Base-by-base conservation (phyloP, 37 sponge, comb jelly and placozoan genomes). In the Mnemiopsis leidyi region DNA sequence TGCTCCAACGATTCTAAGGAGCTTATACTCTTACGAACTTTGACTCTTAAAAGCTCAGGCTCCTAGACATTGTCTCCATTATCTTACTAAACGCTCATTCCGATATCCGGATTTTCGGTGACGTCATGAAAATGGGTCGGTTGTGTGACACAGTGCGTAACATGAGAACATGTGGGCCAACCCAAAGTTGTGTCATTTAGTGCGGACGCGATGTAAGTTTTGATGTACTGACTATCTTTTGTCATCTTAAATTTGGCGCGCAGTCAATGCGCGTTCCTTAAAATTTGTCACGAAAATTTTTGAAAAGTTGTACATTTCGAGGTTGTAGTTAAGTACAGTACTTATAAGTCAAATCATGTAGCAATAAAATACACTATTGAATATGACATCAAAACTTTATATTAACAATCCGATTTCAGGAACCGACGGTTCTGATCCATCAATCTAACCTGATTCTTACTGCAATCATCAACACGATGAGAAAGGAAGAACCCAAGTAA, bases 391-490 rank as follows among this genome's bases (percentile, higher is more conserved):
- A n/a, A n/a, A n/a, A n/a, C 61, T 18, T 48, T 48, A 48, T 18
- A 48, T 13, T 13, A 48, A 48, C 13, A 18, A 48, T 92, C 32
- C n/a, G 23, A 30, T 92, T 36, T 23, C 75, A 92, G 93, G 93
- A 92, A 32, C 93, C 93, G 32, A 24, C 73, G 0, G 71, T 95
- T 25, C 24, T 95, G 69, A 36, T 71, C 69, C 76, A 68, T 1
- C 93, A 96, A 38, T 94, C 99, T 32, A 97, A 99, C 90, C 94
- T 94, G 39, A 96, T 99, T 16, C 93, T 99, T 32, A 99, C 99
- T 0, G 98, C 97, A 68, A 96, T 99, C 38, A 96, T 99, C 26
- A 96, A 96, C 75, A 96, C 98, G 24, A 99, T 99, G 99, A 93
- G 98, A 69, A 97, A 97, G 68, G 99, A 99, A 48, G 99, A 99